Conservation (phyloP, 2,797 vertebrate species). For the Odontamblyopus lacepedii region DNA sequence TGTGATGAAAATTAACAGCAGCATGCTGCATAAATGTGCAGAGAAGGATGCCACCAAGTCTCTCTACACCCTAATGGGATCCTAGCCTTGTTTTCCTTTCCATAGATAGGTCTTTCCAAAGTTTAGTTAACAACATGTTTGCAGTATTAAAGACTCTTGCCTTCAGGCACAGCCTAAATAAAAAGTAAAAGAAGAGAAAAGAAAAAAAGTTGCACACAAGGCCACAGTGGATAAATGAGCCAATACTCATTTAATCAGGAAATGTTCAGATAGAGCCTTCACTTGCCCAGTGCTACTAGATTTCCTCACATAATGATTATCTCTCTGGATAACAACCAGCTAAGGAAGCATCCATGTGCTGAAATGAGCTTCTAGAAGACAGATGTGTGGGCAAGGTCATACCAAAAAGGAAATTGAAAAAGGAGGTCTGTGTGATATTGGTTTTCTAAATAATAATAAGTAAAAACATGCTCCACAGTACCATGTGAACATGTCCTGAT, state of each 20-base stretch:
- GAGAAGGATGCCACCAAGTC: constrained; percentile 16
- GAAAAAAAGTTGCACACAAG: constrained; percentile 16
- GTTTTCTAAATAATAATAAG: constrained; percentile 31
- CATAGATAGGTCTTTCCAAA: constrained; percentile 40
- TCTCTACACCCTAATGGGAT: constrained; percentile 28
- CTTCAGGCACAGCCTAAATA: constrained; percentile 29
- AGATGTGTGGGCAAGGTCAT: constrained; percentile 31
- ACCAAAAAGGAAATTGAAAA: constrained; percentile 50
- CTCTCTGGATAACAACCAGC: constrained; percentile 47
- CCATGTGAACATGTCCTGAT: neutral
- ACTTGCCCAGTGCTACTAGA: constrained; percentile 34
- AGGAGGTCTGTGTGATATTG: constrained; percentile 22
- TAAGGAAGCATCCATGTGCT: constrained; percentile 40
- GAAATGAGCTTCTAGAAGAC: constrained; percentile 46
- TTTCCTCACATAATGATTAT: constrained; percentile 59
- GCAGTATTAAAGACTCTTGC: constrained; percentile 49
- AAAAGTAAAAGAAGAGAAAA: constrained; percentile 11
- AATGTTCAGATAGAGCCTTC: constrained; percentile 49
- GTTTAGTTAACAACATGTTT: constrained; percentile 37
- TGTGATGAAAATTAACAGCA: neutral
- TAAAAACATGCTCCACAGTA: constrained; percentile 11
- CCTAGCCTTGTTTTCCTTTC: constrained; percentile 51
- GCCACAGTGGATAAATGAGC: constrained; percentile 42
- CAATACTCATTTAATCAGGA: constrained; percentile 56
- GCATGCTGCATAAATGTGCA: constrained; percentile 1